Evolutionary conservation across 2,797 vertebrate genomes (phyloP), one percentile per base, ranked within the genome.

Genomic region (Lagorchestes hirsutus): DNA sequence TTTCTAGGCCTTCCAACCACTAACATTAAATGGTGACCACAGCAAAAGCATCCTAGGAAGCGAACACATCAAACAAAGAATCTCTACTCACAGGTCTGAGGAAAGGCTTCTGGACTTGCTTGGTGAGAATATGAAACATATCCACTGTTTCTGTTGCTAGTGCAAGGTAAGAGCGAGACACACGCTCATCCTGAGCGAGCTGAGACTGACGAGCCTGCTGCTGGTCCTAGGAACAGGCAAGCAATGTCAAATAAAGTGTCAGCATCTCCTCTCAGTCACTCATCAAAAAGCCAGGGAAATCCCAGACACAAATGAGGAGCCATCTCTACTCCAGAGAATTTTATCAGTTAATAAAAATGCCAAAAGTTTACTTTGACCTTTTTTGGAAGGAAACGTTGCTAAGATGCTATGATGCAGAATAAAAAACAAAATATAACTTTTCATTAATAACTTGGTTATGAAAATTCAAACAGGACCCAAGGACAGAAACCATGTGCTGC

Each of bases 101-200:
- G 98, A 99, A 99, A 96, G 99, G 99, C 98, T 99, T 99, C 99
- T 99, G 99, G 98, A 99, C 99, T 98, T 99, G 99, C 98, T 99
- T 99, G 97, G 99, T 99, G 97, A 99, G 99, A 98, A 99, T 99
- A 98, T 99, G 99, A 98, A 99, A 99, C 99, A 99, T 99, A 98
- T 99, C 99, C 93, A 99, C 99, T 0, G 99, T 99, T 98, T 99
- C 99, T 0, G 99, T 99, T 50, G 99, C 99, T 98, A 99, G 98
- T 93, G 99, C 99, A 28, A 99, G 99, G 96, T 99, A 99, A 0
- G 99, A 99, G 57, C 99, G 99, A 29, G 99, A 99, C 28, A 99
- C 99, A 0, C 99, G 99, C 98, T 99, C 99, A 14, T 99, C 99
- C 99, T 99, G 99, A 58, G 99, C 99, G 91, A 99, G 99, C 99